Conservation (phyloP, 2,888 invertebrate species). For the Ochropleura leucogaster region DNA sequence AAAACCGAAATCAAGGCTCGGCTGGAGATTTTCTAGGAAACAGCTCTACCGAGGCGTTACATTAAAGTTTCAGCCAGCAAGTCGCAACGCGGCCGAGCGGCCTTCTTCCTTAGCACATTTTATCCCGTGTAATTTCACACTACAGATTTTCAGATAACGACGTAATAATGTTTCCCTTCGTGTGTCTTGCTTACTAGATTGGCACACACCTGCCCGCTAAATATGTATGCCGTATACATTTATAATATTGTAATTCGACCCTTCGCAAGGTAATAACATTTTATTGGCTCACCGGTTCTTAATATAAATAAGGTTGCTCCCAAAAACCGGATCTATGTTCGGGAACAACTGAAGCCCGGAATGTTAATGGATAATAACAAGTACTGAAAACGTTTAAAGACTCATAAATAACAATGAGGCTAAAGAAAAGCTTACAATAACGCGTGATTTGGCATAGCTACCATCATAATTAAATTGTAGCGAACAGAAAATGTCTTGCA, state of each 20-base stretch:
- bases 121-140: slow-evolving; percentile 81
- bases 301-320: slow-evolving; percentile 56
- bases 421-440: slow-evolving; percentile 60
- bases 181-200: slow-evolving; percentile 61
- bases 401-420: slow-evolving; percentile 57
- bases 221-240: slow-evolving; percentile 65
- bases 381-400: slow-evolving; percentile 41
- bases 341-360: slow-evolving; percentile 16
- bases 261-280: slow-evolving; percentile 57
- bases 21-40: slow-evolving; percentile 78
- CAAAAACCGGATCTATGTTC: slow-evolving; percentile 35
- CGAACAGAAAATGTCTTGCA: slow-evolving; percentile 51
- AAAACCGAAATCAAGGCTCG: slow-evolving; percentile 82
- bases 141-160: slow-evolving; percentile 75
- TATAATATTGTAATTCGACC: slow-evolving; percentile 65
- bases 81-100: slow-evolving; percentile 61
- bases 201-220: slow-evolving; percentile 54
- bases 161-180: slow-evolving; percentile 70
- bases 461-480: slow-evolving; percentile 63
- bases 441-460: slow-evolving; percentile 65
- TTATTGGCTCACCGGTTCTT: slow-evolving; percentile 52
- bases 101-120: slow-evolving; percentile 75
- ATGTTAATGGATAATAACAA: slow-evolving; percentile 36
- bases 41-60: slow-evolving; percentile 76
- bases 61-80: slow-evolving; percentile 84